phyloP scores from a whole-genome alignment of 2,113 vertebrate genomes.

The Podocnemis expansa region DNA sequence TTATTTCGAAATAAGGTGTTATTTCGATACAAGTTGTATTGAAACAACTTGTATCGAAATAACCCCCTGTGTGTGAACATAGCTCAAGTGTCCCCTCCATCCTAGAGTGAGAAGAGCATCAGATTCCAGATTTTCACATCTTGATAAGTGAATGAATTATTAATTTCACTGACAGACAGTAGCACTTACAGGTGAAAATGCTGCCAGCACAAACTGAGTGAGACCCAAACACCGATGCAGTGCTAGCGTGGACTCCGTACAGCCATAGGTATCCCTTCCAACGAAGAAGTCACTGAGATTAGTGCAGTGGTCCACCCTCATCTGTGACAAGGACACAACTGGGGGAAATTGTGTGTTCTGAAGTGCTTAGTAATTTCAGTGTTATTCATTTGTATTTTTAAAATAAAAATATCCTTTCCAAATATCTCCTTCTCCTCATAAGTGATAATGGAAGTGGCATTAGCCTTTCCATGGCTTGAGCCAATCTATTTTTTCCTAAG shows the following conservation, averaged over 20 bases:
- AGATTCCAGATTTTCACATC: not conserved
- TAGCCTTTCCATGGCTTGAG: constrained; percentile 63
- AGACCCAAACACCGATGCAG: fast-evolving
- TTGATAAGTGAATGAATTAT: not conserved
- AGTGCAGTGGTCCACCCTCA: not conserved
- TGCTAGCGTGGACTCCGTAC: not conserved
- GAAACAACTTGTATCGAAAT: too few species aligned
- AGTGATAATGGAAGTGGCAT: constrained; percentile 71
- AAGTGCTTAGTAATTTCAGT: not conserved
- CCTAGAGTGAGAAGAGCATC: not conserved
- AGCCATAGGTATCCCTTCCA: not conserved
- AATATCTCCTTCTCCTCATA: constrained; percentile 63
- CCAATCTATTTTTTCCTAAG: constrained; percentile 61
- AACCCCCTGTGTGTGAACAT: too few species aligned
- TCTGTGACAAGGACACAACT: not conserved
- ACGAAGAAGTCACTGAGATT: not conserved
- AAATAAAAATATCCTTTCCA: constrained; percentile 69
- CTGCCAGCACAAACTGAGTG: not conserved
- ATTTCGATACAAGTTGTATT: too few species aligned
- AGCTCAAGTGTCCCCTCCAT: not conserved
- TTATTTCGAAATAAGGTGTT: too few species aligned
- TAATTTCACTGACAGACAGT: not conserved
- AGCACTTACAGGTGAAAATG: not conserved
- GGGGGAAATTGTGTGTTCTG: constrained; percentile 26
- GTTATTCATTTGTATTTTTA: constrained; percentile 62